A percentile compares a stretch with the other conserved stretches of the same genome.
These are phyloP conservation scores for Latheticus oryzae DNA, from an alignment of 2,888 invertebrate species.

Conservation along the genomic window DNA sequence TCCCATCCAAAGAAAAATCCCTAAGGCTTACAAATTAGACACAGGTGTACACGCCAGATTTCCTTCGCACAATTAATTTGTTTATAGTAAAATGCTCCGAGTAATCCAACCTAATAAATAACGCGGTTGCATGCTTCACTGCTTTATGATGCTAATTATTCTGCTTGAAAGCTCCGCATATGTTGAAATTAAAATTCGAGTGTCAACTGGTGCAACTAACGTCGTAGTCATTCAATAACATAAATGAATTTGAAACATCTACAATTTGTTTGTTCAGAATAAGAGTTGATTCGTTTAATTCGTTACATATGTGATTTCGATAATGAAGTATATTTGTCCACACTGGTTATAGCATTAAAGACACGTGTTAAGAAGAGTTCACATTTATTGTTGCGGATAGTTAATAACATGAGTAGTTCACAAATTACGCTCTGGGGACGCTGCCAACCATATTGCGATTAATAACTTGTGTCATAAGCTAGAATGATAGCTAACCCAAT, in stretches of 20 bases:
- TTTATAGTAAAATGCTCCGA: constrained; percentile 42
- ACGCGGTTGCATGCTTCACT: constrained; percentile 32
- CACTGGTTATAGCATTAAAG: constrained; percentile 23
- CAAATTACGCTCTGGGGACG: constrained; percentile 38
- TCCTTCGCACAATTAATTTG: constrained; percentile 44
- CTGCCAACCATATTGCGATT: constrained; percentile 37
- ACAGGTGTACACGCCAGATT: constrained; percentile 42
- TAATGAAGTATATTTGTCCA: constrained; percentile 22
- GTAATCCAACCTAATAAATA: constrained; percentile 41
- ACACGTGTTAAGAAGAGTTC: constrained; percentile 24
- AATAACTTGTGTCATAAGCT: constrained; percentile 37
- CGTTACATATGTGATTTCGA: constrained; percentile 39
- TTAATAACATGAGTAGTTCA: constrained; percentile 30
- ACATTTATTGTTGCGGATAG: constrained; percentile 37
- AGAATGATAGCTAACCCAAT: constrained; percentile 24
- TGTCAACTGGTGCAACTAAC: constrained; percentile 6
- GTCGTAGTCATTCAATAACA: constrained; percentile 24
- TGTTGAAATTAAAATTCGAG: constrained; percentile 36
- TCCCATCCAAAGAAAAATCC: constrained; percentile 19
- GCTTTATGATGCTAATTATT: constrained; percentile 40
- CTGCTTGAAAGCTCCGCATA: constrained; percentile 38
- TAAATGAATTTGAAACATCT: constrained; percentile 41
- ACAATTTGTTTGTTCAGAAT: constrained; percentile 31
- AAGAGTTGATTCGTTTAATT: constrained; percentile 38
- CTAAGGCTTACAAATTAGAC: constrained; percentile 37